Conservation (phyloP, 1,140 invertebrate species). For the Drosophila melanogaster region DNA sequence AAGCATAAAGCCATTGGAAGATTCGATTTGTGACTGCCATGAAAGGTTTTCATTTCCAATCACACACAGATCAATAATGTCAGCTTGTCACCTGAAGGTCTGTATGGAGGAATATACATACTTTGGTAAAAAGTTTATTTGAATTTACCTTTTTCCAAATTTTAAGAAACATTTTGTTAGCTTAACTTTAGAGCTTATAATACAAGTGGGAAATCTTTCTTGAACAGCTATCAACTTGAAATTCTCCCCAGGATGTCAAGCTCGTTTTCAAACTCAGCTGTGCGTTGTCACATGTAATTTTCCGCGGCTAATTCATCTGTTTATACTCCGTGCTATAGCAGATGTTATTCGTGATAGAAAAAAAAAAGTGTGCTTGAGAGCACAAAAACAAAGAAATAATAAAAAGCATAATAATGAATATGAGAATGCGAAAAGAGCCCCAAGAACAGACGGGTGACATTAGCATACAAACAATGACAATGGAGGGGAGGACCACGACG, state of each 20-base stretch:
- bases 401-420: conserved; percentile 47
- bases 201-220: no score
- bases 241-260: neutral
- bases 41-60: conserved; percentile 38
- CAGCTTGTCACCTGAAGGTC: conserved; percentile 29
- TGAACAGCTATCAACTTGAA: no score
- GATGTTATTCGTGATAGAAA: conserved; percentile 19
- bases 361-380: conserved; percentile 9
- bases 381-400: conserved; percentile 43
- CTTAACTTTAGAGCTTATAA: no score
- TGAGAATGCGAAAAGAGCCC: conserved; percentile 25
- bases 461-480: conserved; percentile 44
- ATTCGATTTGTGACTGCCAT: conserved; percentile 35
- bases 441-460: conserved; percentile 29
- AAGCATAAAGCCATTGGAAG: conserved; percentile 23
- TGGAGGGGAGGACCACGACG: conserved; percentile 9
- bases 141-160: no score
- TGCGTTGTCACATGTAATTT: conserved; percentile 3
- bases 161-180: no score
- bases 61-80: conserved; percentile 22
- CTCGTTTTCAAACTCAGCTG: conserved; percentile 4
- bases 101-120: no score
- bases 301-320: conserved; percentile 21
- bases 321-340: conserved; percentile 18
- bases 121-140: no score